phyloP scores from a whole-genome alignment of 1,140 invertebrate species.

The Agrypnia vestita region DNA sequence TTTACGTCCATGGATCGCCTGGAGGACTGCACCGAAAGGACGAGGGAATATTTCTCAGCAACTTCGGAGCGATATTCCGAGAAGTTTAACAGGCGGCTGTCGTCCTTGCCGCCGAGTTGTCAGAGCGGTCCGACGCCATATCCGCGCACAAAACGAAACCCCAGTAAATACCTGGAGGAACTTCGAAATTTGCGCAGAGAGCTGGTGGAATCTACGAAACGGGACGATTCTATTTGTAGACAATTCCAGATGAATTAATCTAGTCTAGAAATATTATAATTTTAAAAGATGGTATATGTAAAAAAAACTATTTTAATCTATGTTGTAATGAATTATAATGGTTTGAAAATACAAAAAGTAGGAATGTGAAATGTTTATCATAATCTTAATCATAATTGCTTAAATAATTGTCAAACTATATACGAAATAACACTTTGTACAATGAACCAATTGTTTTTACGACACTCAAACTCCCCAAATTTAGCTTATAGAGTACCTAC shows the following conservation, averaged over 20 bases:
- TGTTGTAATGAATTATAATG: too few relatives aligned
- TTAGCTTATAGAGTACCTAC: too few relatives aligned
- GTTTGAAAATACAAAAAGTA: too few relatives aligned
- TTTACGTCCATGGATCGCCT: slow-evolving; percentile 51
- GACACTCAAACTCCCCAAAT: too few relatives aligned
- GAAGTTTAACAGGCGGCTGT: slow-evolving; percentile 41
- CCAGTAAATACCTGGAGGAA: slow-evolving; percentile 56
- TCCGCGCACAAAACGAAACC: slow-evolving; percentile 50
- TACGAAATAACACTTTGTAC: not conserved
- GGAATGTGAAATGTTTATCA: too few relatives aligned
- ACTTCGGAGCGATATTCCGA: slow-evolving; percentile 38
- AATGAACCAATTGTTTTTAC: not conserved
- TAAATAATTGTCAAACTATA: not conserved
- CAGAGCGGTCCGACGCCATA: slow-evolving; percentile 34
- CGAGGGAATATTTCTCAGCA: slow-evolving; percentile 48
- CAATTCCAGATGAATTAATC: slow-evolving; percentile 48
- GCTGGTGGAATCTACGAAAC: slow-evolving; percentile 53
- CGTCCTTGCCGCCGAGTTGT: not conserved
- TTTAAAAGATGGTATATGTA: too few relatives aligned
- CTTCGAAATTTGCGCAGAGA: slow-evolving; percentile 53
- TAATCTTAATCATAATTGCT: too few relatives aligned
- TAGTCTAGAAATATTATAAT: not conserved
- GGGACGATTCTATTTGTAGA: slow-evolving; percentile 55
- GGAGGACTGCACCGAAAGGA: slow-evolving; percentile 38
- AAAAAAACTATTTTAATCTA: too few relatives aligned